These are phyloP conservation scores for Automeris io DNA, from an alignment of 2,888 invertebrate species.

Conservation along the genomic window DNA sequence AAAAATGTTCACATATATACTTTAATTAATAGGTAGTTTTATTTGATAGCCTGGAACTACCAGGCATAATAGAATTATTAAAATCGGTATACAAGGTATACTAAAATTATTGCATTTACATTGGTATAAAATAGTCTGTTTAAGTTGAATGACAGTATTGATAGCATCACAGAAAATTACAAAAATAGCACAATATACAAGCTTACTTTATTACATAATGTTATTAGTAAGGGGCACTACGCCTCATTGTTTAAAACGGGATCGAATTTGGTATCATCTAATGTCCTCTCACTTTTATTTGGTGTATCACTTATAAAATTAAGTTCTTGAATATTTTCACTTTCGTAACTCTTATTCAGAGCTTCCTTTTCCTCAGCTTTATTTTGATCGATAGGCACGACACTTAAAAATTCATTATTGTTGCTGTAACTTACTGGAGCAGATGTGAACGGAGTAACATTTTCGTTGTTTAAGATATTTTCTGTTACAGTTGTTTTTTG, in stretches of 20 bases:
- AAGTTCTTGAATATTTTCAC: conserved; percentile 49
- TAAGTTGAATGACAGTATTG: conserved; percentile 37
- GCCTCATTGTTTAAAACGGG: conserved; percentile 53
- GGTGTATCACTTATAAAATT: conserved; percentile 67
- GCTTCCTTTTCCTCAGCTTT: conserved; percentile 34
- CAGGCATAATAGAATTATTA: conserved; percentile 12
- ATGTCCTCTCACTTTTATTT: conserved; percentile 68
- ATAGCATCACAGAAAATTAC: conserved; percentile 54
- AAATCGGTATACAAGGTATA: conserved; percentile 15
- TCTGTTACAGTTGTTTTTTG: conserved; percentile 17
- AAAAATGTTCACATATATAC: conserved; percentile 30
- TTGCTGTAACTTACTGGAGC: conserved; percentile 15
- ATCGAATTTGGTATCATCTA: conserved; percentile 52
- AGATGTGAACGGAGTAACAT: conserved; percentile 12
- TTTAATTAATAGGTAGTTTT: conserved; percentile 4
- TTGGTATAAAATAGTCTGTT: conserved; percentile 31
- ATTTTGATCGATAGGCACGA: conserved; percentile 51
- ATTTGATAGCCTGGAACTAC: neutral
- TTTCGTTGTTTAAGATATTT: conserved; percentile 20
- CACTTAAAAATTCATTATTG: conserved; percentile 47
- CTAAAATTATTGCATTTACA: conserved; percentile 33
- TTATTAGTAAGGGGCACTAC: conserved; percentile 28
- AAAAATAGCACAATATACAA: conserved; percentile 53
- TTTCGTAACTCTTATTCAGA: conserved; percentile 39
- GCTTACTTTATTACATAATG: conserved; percentile 27